Percentiles rank a stretch among this genome's conserved stretches.
These are phyloP conservation scores for Oreortyx pictus DNA, from an alignment of 2,797 vertebrate genomes.

Conservation along the genomic window DNA sequence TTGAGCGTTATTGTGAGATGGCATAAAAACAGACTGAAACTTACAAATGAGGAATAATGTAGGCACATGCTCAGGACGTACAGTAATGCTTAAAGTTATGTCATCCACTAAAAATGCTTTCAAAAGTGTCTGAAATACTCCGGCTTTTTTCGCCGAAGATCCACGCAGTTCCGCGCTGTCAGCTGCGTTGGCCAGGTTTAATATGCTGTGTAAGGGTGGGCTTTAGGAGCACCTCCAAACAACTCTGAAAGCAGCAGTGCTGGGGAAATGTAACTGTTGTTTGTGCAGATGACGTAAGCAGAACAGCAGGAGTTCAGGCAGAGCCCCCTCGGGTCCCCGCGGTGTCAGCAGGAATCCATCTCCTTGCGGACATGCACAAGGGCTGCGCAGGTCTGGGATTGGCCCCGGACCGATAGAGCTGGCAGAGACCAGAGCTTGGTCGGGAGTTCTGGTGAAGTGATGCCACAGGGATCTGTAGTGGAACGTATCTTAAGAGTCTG, in stretches of 20 bases:
- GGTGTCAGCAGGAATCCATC: not conserved
- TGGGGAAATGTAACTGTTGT: not conserved
- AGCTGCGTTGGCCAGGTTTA: not conserved
- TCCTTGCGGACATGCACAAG: not conserved
- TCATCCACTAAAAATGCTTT: slow-evolving; percentile 54
- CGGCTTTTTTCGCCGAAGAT: not conserved
- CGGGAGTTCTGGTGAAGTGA: accelerated
- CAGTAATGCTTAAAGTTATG: slow-evolving; percentile 43
- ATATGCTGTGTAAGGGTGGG: accelerated
- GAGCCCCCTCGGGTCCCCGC: not conserved
- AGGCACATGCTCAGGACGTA: not conserved
- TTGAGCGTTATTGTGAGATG: not conserved
- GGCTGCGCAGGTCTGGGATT: not conserved
- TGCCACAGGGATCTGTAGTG: accelerated
- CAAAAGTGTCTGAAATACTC: not conserved
- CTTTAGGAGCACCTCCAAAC: not conserved
- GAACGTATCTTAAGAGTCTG: not conserved
- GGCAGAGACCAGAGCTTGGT: not conserved
- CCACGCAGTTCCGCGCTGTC: accelerated
- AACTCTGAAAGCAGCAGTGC: not conserved
- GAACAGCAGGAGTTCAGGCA: not conserved
- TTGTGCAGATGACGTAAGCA: slow-evolving; percentile 22
- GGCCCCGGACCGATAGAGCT: not conserved
- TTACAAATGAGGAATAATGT: not conserved
- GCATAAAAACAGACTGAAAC: not conserved